Percentiles rank a stretch among this genome's conserved stretches.
phyloP scores from a whole-genome alignment of 2,888 invertebrate genomes.

The Aphodius granarius region DNA sequence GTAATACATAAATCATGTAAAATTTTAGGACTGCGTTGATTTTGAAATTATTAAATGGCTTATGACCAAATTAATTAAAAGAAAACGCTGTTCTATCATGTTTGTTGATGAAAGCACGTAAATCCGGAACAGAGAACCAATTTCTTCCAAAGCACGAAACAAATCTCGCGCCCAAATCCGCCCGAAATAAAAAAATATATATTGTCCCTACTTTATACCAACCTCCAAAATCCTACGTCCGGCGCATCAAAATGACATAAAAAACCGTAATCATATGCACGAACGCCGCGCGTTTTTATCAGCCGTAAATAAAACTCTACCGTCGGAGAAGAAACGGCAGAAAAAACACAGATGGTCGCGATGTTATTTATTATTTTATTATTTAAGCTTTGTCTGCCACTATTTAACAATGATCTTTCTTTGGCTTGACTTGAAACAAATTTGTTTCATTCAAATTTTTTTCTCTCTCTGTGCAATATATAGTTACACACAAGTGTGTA shows the following conservation, averaged over 20 bases:
- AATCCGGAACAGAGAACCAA: background rate
- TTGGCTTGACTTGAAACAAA: too few species aligned
- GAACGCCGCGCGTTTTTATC: background rate
- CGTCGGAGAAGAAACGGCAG: background rate
- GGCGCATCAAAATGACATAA: background rate
- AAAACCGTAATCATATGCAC: background rate
- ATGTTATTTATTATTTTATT: constrained; percentile 1
- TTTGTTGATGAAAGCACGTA: background rate
- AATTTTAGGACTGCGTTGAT: too few species aligned
- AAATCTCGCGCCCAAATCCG: background rate
- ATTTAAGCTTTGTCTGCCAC: too few species aligned
- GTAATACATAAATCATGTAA: too few species aligned
- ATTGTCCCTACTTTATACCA: background rate
- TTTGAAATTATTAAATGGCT: too few species aligned
- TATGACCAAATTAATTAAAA: too few species aligned
- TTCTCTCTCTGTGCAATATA: too few species aligned
- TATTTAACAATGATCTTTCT: too few species aligned
- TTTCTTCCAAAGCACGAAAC: background rate
- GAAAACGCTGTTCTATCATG: too few species aligned
- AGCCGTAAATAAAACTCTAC: background rate
- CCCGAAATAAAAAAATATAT: background rate
- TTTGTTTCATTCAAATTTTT: too few species aligned
- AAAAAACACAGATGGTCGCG: background rate
- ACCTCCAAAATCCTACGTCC: too few species aligned
- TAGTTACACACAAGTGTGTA: too few species aligned